Evolutionary conservation across 2,113 vertebrate species (phyloP).

Genomic region (Peromyscus maniculatus): DNA sequence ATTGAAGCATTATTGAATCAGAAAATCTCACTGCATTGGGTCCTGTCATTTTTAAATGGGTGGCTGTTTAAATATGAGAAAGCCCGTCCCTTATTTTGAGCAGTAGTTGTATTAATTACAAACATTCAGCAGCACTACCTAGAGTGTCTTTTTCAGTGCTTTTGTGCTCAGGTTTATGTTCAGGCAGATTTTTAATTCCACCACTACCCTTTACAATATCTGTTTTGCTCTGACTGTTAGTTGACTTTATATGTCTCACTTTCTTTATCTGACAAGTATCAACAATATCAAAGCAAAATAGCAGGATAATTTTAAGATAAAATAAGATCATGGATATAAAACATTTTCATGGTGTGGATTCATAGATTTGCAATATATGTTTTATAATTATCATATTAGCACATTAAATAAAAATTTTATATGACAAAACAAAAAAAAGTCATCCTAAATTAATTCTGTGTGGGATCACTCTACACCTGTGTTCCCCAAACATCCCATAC

Average conservation of each 20-base stretch:
- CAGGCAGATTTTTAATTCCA: background rate
- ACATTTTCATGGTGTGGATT: background rate
- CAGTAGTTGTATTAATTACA: background rate
- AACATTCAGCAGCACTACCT: background rate
- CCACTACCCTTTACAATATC: background rate
- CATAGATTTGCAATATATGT: background rate
- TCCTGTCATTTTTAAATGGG: slow-evolving; percentile 17
- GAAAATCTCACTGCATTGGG: slow-evolving; percentile 6
- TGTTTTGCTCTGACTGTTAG: background rate
- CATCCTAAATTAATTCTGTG: background rate
- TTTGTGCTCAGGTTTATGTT: background rate
- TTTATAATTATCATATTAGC: background rate
- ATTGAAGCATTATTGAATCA: slow-evolving; percentile 10
- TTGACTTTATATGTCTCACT: background rate
- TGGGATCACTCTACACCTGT: background rate
- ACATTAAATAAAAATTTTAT: slow-evolving; percentile 23
- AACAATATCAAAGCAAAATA: slow-evolving; percentile 3
- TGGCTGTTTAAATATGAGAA: background rate
- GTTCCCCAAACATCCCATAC: background rate
- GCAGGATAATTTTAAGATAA: background rate
- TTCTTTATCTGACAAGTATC: slow-evolving; percentile 6
- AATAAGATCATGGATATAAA: background rate
- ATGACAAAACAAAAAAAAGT: background rate
- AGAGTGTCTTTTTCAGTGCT: background rate
- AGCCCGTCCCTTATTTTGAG: background rate